Evolutionary conservation across 1,140 invertebrate species (phyloP).

Genomic region (Drosophila kohkoa): DNA sequence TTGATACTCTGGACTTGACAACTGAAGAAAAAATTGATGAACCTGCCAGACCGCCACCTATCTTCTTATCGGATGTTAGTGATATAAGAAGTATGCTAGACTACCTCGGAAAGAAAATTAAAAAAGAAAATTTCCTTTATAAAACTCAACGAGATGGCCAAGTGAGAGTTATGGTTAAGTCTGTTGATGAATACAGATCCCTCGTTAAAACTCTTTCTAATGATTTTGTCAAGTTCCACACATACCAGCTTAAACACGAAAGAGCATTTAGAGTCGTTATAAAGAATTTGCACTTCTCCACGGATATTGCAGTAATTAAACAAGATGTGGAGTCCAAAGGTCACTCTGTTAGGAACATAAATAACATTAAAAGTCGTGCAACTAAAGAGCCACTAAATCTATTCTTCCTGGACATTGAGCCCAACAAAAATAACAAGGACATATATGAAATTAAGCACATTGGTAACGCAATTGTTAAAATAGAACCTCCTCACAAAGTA

Average conservation of each 20-base stretch:
- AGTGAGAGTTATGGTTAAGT: slow-evolving; percentile 40
- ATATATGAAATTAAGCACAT: slow-evolving; percentile 75
- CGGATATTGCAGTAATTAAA: slow-evolving; percentile 45
- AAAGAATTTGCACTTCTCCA: slow-evolving; percentile 58
- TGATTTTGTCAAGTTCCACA: slow-evolving; percentile 31
- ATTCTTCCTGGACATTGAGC: slow-evolving; percentile 16
- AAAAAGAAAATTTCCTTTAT: slow-evolving; percentile 19
- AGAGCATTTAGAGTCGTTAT: slow-evolving; percentile 17
- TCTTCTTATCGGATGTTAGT: slow-evolving; percentile 30
- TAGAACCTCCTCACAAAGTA: slow-evolving; percentile 61
- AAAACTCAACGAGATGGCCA: neutral
- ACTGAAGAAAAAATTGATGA: slow-evolving; percentile 21
- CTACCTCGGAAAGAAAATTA: slow-evolving; percentile 13
- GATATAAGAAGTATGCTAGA: slow-evolving; percentile 24
- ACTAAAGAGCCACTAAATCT: slow-evolving; percentile 61
- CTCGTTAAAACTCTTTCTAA: slow-evolving; percentile 17
- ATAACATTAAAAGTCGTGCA: slow-evolving; percentile 51
- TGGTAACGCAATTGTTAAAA: too few relatives aligned
- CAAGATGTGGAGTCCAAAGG: slow-evolving; percentile 33
- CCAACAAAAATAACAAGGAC: slow-evolving; percentile 70
- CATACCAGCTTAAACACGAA: slow-evolving; percentile 15
- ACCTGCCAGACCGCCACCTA: slow-evolving; percentile 26
- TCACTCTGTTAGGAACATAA: slow-evolving; percentile 44
- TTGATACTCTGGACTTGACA: slow-evolving; percentile 4
- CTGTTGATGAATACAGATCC: too few relatives aligned